Conservation (phyloP, 2,113 vertebrate genomes). For the Platysteira castanea region DNA sequence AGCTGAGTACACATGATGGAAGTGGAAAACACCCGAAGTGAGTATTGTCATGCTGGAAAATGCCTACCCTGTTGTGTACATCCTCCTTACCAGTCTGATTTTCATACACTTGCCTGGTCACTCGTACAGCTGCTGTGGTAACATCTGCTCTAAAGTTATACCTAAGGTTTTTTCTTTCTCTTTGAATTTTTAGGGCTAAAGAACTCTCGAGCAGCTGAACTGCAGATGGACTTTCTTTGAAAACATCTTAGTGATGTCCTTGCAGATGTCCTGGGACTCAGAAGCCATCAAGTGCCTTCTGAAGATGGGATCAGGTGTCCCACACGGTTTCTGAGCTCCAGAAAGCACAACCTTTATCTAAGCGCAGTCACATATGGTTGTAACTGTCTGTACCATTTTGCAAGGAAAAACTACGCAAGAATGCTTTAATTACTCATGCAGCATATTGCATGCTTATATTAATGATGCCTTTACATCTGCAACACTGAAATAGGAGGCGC, state of each 20-base stretch:
- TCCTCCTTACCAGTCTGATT: background rate
- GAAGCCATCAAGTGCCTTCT: background rate
- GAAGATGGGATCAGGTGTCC: background rate
- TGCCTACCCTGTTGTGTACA: background rate
- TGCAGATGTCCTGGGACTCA: background rate
- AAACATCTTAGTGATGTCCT: background rate
- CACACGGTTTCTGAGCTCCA: background rate
- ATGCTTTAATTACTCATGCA: background rate
- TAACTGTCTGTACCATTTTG: background rate
- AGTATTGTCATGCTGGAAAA: background rate
- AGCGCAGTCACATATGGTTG: background rate
- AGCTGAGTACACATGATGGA: background rate
- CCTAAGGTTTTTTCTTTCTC: background rate
- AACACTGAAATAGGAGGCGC: background rate
- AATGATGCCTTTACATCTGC: background rate
- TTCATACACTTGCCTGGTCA: background rate
- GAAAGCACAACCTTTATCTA: background rate
- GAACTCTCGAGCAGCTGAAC: background rate
- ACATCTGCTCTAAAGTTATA: background rate
- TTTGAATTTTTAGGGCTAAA: background rate
- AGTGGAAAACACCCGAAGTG: background rate
- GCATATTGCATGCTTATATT: background rate
- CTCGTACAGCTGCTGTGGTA: background rate
- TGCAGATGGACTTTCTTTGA: background rate
- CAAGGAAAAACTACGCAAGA: background rate